These are phyloP conservation scores for Unio delphinus DNA, from an alignment of 2,888 invertebrate genomes.

Conservation along the genomic window DNA sequence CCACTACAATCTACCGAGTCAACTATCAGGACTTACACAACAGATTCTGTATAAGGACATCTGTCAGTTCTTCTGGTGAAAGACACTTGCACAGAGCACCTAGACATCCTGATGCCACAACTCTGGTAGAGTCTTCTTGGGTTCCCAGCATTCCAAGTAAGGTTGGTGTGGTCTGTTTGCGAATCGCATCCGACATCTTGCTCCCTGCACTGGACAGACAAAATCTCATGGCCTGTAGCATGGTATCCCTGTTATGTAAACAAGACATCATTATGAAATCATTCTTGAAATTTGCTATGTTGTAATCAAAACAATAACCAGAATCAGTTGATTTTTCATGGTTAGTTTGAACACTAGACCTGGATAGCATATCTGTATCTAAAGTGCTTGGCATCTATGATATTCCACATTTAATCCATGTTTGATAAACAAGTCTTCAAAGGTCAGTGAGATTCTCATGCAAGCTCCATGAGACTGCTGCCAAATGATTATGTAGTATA, in stretches of 20 bases:
- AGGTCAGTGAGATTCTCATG: too few species aligned
- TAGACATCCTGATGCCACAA: slow-evolving; percentile 89
- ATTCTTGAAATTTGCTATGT: background rate
- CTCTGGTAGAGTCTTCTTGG: slow-evolving; percentile 84
- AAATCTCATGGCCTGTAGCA: slow-evolving; percentile 90
- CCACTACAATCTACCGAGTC: too few species aligned
- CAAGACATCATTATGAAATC: background rate
- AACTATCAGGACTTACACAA: slow-evolving; percentile 75
- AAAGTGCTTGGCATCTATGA: too few species aligned
- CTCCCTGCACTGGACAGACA: slow-evolving; percentile 88
- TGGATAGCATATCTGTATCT: too few species aligned
- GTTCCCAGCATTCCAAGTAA: slow-evolving; percentile 72
- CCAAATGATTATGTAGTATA: too few species aligned
- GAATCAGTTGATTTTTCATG: background rate
- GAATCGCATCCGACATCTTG: slow-evolving; percentile 88
- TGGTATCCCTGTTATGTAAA: slow-evolving; percentile 82
- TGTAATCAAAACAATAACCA: background rate
- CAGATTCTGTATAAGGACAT: slow-evolving; percentile 83
- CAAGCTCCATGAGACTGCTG: too few species aligned
- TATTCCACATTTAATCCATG: too few species aligned
- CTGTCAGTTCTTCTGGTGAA: slow-evolving; percentile 80
- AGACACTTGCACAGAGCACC: slow-evolving; percentile 86
- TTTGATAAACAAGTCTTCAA: too few species aligned
- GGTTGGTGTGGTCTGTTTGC: slow-evolving; percentile 79
- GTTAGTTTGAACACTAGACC: background rate